Evolutionary conservation across 2,888 invertebrate species (phyloP).

Genomic region (Candidula unifasciata): DNA sequence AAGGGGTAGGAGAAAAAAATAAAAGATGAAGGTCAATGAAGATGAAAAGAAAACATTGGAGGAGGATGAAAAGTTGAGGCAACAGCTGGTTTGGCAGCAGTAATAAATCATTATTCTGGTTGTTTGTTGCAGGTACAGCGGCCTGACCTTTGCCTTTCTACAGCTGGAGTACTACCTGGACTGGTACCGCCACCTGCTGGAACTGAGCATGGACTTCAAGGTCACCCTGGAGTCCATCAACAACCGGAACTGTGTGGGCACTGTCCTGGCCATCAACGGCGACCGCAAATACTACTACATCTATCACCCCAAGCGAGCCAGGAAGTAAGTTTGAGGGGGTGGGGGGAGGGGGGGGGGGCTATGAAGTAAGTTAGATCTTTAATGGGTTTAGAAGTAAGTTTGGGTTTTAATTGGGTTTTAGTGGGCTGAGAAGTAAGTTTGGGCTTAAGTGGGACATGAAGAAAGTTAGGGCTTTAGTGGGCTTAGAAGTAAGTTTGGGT

Average conservation of each 20-base stretch:
- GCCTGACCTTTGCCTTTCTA: constrained; percentile 95
- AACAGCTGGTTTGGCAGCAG: neutral
- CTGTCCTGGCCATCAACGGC: constrained; percentile 94
- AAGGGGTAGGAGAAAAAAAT: no score
- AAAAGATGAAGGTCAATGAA: no score
- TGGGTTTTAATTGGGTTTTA: no score
- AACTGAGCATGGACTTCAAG: constrained; percentile 84
- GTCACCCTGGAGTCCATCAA: constrained; percentile 92
- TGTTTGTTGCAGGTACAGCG: constrained; percentile 87
- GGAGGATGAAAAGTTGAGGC: no score
- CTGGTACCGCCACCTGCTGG: constrained; percentile 95
- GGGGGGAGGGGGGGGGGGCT: no score
- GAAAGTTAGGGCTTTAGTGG: no score
- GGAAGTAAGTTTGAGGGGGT: constrained; percentile 63
- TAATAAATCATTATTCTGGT: neutral
- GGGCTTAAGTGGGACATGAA: no score
- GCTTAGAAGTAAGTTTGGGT: no score
- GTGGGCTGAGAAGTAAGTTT: no score
- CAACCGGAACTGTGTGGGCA: constrained; percentile 90
- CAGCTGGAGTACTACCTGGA: constrained; percentile 92
- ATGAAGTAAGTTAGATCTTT: no score
- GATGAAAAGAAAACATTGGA: no score
- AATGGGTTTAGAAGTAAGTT: no score
- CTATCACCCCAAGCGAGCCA: constrained; percentile 84
- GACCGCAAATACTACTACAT: constrained; percentile 98